A percentile compares a stretch with the other conserved stretches of the same genome.
Evolutionary conservation across 2,113 vertebrate genomes (phyloP).

Genomic region (Alectura lathami): DNA sequence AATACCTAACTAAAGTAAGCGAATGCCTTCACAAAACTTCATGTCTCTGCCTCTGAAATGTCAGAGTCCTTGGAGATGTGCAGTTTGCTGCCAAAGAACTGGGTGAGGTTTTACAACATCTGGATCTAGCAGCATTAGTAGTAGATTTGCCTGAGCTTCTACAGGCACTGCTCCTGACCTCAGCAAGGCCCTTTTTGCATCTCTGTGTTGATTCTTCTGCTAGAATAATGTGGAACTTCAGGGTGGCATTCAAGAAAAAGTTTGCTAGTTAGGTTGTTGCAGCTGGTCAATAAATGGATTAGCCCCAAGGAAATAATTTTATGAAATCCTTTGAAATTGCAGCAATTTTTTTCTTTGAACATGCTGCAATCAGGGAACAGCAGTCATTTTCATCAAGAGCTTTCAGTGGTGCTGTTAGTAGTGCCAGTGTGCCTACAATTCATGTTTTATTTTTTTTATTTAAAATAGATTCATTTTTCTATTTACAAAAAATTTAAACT

Average conservation of each 20-base stretch:
- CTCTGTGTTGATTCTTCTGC: not conserved
- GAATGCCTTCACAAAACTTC: not conserved
- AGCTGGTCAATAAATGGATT: not conserved
- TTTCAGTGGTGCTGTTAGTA: not conserved
- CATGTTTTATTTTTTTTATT: not conserved
- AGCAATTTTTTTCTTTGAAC: not conserved
- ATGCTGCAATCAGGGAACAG: not conserved
- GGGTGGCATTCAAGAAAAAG: not conserved
- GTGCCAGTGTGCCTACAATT: not conserved
- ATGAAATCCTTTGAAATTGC: not conserved
- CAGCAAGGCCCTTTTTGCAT: not conserved
- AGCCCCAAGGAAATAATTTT: not conserved
- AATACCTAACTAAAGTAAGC: not conserved
- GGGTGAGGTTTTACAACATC: not conserved
- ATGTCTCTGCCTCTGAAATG: not conserved
- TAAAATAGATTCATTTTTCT: not conserved
- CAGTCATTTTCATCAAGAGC: not conserved
- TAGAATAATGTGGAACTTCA: not conserved
- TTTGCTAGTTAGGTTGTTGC: not conserved
- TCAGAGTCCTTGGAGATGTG: not conserved
- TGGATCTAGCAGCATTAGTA: not conserved
- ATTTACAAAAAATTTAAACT: not conserved
- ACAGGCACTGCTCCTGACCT: rapidly evolving
- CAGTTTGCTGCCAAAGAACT: rapidly evolving
- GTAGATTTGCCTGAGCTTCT: not conserved